Evolutionary conservation across 1,140 invertebrate genomes (phyloP).

Genomic region (Dreissena polymorpha): DNA sequence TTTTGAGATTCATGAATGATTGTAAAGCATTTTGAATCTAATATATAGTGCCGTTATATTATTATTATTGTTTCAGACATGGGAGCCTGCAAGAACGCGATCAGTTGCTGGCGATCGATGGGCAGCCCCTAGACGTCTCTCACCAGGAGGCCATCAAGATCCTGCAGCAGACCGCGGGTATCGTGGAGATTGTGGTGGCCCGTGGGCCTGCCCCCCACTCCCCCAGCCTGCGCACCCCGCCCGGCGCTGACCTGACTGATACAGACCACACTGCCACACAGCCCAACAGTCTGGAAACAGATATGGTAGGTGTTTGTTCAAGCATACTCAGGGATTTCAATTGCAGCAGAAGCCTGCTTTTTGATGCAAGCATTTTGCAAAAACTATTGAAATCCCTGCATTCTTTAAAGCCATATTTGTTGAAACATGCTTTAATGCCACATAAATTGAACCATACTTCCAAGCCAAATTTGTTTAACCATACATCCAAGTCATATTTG

Average conservation of each 20-base stretch:
- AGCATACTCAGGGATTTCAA: background rate
- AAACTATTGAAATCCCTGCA: no score
- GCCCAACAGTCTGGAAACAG: constrained; percentile 43
- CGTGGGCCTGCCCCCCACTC: constrained; percentile 77
- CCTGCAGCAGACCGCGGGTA: constrained; percentile 88
- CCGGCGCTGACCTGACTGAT: constrained; percentile 12
- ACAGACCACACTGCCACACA: constrained; percentile 24
- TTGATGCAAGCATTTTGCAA: no score
- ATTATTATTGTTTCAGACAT: constrained; percentile 87
- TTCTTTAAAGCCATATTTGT: no score
- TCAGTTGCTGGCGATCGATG: constrained; percentile 94
- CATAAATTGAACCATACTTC: no score
- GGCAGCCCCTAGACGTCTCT: constrained; percentile 90
- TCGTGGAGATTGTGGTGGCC: constrained; percentile 88
- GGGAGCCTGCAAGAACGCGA: constrained; percentile 90
- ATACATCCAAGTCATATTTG: no score
- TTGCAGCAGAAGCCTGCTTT: no score
- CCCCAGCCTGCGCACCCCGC: constrained; percentile 32
- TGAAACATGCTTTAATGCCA: no score
- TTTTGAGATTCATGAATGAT: no score
- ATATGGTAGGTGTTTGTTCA: constrained; percentile 35
- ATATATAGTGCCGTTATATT: no score
- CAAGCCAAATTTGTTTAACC: no score
- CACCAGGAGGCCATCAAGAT: constrained; percentile 92
- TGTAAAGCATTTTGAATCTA: no score